A percentile compares a stretch with the other conserved stretches of the same genome.
These are phyloP conservation scores for Indicator maculatus DNA, from an alignment of 2,113 vertebrate genomes.

Conservation along the genomic window DNA sequence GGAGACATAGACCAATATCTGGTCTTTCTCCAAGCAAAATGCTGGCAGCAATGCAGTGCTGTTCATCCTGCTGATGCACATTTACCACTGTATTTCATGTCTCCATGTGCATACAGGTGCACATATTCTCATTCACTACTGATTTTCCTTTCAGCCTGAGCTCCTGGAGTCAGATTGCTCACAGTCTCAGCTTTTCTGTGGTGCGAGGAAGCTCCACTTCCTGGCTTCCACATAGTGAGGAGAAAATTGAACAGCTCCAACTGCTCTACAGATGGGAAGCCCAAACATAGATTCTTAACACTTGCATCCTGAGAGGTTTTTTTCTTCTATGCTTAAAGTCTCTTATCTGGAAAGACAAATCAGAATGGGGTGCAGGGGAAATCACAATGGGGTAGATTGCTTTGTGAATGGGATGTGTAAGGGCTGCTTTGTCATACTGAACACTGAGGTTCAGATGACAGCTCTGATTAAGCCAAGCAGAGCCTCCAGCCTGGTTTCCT, in stretches of 20 bases:
- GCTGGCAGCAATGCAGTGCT: background rate
- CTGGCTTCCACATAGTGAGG: background rate
- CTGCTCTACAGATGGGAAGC: background rate
- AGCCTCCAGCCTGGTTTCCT: background rate
- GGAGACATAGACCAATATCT: background rate
- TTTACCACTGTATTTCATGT: background rate
- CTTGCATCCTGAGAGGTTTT: background rate
- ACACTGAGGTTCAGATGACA: background rate
- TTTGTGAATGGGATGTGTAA: accelerated
- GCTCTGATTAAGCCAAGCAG: background rate
- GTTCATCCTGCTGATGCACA: background rate
- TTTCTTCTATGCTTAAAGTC: background rate
- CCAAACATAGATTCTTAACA: background rate
- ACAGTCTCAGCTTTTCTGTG: background rate
- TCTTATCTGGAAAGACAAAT: background rate
- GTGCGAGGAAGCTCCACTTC: background rate
- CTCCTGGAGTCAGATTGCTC: background rate
- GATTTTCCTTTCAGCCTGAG: background rate
- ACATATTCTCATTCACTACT: background rate
- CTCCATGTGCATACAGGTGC: background rate
- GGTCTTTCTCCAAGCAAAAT: background rate
- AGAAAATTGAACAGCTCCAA: background rate
- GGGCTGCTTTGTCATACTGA: background rate
- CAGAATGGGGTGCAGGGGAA: background rate
- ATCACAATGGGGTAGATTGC: background rate